phyloP scores from a whole-genome alignment of 2,113 vertebrate genomes.

The Sphaerodactylus townsendi region DNA sequence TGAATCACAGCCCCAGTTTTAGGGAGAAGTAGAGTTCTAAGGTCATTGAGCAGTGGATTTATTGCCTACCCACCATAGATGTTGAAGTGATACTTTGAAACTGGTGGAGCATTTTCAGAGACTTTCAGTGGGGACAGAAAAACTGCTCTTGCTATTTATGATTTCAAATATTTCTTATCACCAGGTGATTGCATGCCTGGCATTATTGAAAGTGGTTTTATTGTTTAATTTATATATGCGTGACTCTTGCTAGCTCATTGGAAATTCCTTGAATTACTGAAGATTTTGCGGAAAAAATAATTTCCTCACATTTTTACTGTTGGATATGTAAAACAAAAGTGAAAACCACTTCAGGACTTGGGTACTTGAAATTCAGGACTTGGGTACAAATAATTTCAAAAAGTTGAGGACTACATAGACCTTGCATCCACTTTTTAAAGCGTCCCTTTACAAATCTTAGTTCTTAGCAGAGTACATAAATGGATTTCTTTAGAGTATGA shows the following conservation, averaged over 20 bases:
- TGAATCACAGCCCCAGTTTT: background rate
- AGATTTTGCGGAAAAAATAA: too few relatives aligned
- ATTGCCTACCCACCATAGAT: background rate
- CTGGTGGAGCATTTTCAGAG: background rate
- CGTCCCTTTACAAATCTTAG: background rate
- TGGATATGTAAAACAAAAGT: background rate
- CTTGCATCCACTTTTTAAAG: background rate
- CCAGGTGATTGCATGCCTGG: background rate
- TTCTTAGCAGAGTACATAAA: background rate
- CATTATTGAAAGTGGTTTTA: background rate
- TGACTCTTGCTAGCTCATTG: background rate
- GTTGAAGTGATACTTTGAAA: background rate
- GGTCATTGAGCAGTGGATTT: background rate
- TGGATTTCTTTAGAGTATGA: constrained; percentile 4
- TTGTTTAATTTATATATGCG: background rate
- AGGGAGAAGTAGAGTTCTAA: background rate
- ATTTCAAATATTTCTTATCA: background rate
- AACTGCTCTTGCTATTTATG: background rate
- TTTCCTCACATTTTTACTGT: background rate
- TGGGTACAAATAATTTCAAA: rapidly evolving
- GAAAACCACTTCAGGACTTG: background rate
- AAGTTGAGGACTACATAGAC: rapidly evolving
- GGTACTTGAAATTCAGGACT: background rate
- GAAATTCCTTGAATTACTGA: background rate
- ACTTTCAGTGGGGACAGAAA: background rate